Evolutionary conservation across 2,888 invertebrate species (phyloP).

Genomic region (Athetis lepigone): DNA sequence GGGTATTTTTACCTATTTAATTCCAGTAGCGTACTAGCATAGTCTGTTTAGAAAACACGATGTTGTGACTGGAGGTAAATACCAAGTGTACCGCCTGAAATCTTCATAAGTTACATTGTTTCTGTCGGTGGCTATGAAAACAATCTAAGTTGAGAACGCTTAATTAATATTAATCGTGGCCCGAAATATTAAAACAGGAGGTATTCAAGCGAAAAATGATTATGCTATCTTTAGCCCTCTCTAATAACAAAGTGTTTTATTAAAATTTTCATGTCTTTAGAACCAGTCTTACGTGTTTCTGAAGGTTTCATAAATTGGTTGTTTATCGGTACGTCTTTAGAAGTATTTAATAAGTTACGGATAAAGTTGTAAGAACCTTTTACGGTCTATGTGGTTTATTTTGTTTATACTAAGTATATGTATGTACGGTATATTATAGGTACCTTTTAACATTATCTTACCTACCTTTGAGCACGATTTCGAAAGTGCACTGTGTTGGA

Average conservation of each 20-base stretch:
- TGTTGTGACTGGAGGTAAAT: background rate
- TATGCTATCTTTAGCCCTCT: slow-evolving; percentile 10
- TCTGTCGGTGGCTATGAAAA: slow-evolving; percentile 11
- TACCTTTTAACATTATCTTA: too few relatives aligned
- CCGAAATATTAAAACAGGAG: slow-evolving; percentile 21
- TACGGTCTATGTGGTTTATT: too few relatives aligned
- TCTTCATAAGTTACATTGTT: slow-evolving; percentile 2
- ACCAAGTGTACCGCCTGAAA: slow-evolving; percentile 1
- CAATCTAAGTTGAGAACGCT: slow-evolving; percentile 8
- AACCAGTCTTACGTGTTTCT: background rate
- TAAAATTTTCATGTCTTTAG: background rate
- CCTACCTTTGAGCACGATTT: background rate
- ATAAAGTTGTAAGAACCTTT: background rate
- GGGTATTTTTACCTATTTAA: background rate
- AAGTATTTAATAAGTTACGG: background rate
- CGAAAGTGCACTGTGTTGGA: too few relatives aligned
- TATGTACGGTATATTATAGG: too few relatives aligned
- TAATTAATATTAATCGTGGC: slow-evolving; percentile 36
- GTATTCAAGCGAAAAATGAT: slow-evolving; percentile 15
- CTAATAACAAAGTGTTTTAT: background rate
- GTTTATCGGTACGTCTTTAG: background rate
- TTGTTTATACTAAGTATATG: background rate
- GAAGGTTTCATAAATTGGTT: background rate
- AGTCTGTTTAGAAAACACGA: background rate
- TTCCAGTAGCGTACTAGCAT: background rate